Conservation (phyloP, 2,113 vertebrate genomes). For the Tichodroma muraria region DNA sequence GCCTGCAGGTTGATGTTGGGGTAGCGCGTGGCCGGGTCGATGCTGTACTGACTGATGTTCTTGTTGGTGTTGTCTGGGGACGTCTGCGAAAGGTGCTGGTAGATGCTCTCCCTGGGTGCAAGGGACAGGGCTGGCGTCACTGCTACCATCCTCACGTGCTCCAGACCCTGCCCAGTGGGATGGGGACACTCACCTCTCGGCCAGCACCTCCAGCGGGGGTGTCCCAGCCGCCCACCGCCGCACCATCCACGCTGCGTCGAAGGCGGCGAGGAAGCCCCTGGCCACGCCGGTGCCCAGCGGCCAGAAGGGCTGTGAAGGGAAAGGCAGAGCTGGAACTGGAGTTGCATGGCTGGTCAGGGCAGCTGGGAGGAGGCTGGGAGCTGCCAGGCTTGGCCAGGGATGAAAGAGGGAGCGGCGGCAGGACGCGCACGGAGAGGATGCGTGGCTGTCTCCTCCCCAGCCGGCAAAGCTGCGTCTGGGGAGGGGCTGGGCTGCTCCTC, state of each 20-base stretch:
- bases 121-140: not conserved
- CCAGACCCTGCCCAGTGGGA: not conserved
- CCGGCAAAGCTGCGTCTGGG: not conserved
- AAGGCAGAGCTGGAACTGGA: not conserved
- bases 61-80: constrained; percentile 90
- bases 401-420: not conserved
- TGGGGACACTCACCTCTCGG: constrained; percentile 78
- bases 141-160: not conserved
- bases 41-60: constrained; percentile 80
- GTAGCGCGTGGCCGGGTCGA: constrained; percentile 87
- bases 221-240: constrained; percentile 82
- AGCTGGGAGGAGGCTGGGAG: constrained; percentile 12
- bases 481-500: not conserved
- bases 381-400: not conserved
- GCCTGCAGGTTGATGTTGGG: constrained; percentile 81
- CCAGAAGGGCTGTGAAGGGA: constrained; percentile 87
- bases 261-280: constrained; percentile 86
- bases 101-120: constrained; percentile 83
- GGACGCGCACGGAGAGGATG: not conserved
- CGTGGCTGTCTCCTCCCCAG: not conserved
- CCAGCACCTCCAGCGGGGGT: constrained; percentile 78
- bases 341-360: not conserved
- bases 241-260: constrained; percentile 92
- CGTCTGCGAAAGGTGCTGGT: constrained; percentile 90
- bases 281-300: constrained; percentile 91